These are phyloP conservation scores for Standfussiana lucernea DNA, from an alignment of 2,888 invertebrate genomes.

Conservation along the genomic window DNA sequence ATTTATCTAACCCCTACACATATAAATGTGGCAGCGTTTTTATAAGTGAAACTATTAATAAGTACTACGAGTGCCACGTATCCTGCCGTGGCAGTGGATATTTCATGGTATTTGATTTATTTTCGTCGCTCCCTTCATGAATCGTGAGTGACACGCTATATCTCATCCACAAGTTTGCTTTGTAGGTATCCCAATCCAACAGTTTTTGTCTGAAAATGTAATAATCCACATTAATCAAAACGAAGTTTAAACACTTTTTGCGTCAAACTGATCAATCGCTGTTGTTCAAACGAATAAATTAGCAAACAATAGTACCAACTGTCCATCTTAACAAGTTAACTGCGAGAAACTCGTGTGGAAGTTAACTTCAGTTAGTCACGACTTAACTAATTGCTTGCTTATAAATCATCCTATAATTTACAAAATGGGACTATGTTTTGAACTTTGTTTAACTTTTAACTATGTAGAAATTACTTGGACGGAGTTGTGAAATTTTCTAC, in stretches of 20 bases:
- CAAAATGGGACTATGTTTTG: constrained; percentile 41
- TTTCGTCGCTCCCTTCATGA: not conserved
- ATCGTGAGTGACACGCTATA: not conserved
- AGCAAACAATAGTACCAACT: constrained; percentile 39
- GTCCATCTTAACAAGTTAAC: constrained; percentile 42
- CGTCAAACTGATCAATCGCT: constrained; percentile 12
- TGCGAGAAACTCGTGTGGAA: constrained; percentile 43
- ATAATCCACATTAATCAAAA: constrained; percentile 3
- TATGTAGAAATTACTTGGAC: constrained; percentile 30
- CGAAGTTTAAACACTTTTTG: not conserved
- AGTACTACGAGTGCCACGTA: not conserved
- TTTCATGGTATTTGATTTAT: not conserved
- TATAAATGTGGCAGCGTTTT: not conserved
- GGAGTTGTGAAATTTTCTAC: constrained; percentile 8
- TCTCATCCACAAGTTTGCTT: not conserved
- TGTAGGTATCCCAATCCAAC: not conserved
- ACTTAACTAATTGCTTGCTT: constrained; percentile 68
- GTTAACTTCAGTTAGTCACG: constrained; percentile 70
- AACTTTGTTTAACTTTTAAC: constrained; percentile 57
- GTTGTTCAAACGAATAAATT: constrained; percentile 1
- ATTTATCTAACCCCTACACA: no score
- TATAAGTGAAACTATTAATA: not conserved
- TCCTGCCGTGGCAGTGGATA: not conserved
- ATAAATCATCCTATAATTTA: constrained; percentile 65
- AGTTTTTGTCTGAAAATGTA: no score